Conservation (phyloP, 2,888 invertebrate species). For the Lepidocyrtoides sp. region DNA sequence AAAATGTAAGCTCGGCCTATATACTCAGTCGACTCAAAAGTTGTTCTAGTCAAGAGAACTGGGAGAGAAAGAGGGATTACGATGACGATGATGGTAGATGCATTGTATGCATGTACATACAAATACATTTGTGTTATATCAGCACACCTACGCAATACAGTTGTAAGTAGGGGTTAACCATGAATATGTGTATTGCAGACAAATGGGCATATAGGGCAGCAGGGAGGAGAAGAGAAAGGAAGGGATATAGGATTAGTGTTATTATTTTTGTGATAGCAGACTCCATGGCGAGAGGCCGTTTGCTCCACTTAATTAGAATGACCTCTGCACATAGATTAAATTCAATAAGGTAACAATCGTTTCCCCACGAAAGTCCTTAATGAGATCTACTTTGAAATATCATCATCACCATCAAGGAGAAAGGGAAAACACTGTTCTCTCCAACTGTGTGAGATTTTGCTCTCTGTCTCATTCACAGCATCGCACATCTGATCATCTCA, state of each 20-base stretch:
- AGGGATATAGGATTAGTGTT: slow-evolving; percentile 54
- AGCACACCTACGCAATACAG: too few species aligned
- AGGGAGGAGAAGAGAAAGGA: not conserved
- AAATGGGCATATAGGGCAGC: slow-evolving; percentile 29
- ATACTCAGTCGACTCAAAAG: slow-evolving; percentile 56
- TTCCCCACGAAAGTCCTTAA: slow-evolving; percentile 66
- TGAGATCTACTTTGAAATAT: slow-evolving; percentile 77
- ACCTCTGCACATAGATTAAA: slow-evolving; percentile 80
- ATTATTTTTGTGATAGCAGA: slow-evolving; percentile 56
- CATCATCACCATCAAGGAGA: slow-evolving; percentile 80
- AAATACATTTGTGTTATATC: not conserved
- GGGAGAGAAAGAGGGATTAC: not conserved
- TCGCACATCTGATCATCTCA: too few species aligned
- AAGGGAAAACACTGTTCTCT: slow-evolving; percentile 37
- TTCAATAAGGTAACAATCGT: slow-evolving; percentile 79
- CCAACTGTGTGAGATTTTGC: slow-evolving; percentile 51
- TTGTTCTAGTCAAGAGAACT: not conserved
- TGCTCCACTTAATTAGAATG: slow-evolving; percentile 83
- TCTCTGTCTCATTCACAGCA: not conserved
- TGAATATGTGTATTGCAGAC: not conserved
- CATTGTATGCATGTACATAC: not conserved
- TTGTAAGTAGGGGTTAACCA: not conserved
- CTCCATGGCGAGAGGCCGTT: slow-evolving; percentile 67
- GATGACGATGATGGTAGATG: not conserved
- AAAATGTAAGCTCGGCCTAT: slow-evolving; percentile 59